phyloP scores from a whole-genome alignment of 2,888 invertebrate species.

The Synergus itoensis region DNA sequence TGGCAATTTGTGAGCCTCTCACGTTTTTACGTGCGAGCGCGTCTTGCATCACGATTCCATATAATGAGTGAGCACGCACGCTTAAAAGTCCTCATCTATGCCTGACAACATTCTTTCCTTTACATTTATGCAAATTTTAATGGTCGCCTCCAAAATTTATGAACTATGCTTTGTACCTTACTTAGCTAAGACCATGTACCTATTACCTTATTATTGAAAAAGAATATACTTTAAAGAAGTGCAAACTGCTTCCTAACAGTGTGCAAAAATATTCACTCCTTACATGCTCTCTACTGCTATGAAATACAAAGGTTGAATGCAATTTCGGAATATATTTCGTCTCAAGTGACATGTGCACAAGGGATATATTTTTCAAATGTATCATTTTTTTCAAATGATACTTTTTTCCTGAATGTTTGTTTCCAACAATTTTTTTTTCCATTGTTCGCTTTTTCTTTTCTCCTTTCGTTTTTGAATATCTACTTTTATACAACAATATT shows the following conservation, averaged over 20 bases:
- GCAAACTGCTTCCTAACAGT: neutral
- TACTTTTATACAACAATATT: neutral
- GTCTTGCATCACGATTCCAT: slow-evolving; percentile 69
- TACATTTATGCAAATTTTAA: slow-evolving; percentile 67
- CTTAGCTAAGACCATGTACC: neutral
- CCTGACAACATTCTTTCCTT: slow-evolving; percentile 51
- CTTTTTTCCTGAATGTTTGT: neutral
- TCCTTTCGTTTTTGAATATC: neutral
- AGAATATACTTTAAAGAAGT: neutral
- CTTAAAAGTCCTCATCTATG: slow-evolving; percentile 57
- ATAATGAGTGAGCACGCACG: slow-evolving; percentile 74
- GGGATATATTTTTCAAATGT: too few species aligned
- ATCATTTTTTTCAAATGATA: too few species aligned
- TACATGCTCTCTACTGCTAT: neutral
- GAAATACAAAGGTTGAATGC: neutral
- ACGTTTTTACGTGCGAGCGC: slow-evolving; percentile 71
- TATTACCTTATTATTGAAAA: neutral
- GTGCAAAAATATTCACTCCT: neutral
- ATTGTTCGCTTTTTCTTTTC: neutral
- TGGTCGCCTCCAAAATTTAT: slow-evolving; percentile 62
- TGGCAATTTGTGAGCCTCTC: slow-evolving; percentile 72
- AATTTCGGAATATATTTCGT: neutral
- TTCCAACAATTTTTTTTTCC: neutral
- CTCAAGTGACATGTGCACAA: too few species aligned
- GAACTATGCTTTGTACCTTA: slow-evolving; percentile 57